phyloP scores from a whole-genome alignment of 2,113 vertebrate genomes.

The Pelodiscus sinensis region DNA sequence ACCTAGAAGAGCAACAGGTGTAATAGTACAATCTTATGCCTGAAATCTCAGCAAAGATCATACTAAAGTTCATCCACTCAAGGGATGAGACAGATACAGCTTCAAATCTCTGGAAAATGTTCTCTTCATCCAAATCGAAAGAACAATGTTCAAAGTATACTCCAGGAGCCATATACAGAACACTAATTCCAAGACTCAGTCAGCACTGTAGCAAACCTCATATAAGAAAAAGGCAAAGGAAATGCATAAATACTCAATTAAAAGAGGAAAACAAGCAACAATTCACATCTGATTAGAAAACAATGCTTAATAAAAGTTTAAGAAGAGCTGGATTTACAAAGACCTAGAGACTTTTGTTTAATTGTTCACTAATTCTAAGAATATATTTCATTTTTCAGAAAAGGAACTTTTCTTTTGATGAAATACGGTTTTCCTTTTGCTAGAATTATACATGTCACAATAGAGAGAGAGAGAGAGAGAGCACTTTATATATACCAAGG shows the following conservation, averaged over 20 bases:
- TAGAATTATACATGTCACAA: background rate
- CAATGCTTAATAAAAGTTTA: accelerated
- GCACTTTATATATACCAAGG: background rate
- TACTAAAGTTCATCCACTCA: background rate
- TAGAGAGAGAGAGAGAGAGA: too few relatives aligned
- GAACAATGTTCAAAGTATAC: background rate
- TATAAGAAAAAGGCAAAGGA: background rate
- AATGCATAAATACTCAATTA: background rate
- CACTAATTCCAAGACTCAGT: background rate
- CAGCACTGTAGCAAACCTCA: background rate
- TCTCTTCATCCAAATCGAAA: background rate
- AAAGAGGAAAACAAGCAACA: background rate
- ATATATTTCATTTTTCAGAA: background rate
- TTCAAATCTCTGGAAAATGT: background rate
- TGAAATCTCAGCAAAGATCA: background rate
- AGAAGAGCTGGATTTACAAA: background rate
- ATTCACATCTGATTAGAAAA: background rate
- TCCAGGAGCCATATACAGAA: background rate
- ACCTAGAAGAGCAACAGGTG: background rate
- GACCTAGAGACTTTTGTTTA: background rate
- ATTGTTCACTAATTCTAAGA: background rate
- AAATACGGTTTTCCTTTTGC: background rate
- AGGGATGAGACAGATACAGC: background rate
- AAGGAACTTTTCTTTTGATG: background rate
- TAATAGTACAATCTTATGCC: background rate